phyloP scores from a whole-genome alignment of 2,888 invertebrate species.

The Oscheius sp. region DNA sequence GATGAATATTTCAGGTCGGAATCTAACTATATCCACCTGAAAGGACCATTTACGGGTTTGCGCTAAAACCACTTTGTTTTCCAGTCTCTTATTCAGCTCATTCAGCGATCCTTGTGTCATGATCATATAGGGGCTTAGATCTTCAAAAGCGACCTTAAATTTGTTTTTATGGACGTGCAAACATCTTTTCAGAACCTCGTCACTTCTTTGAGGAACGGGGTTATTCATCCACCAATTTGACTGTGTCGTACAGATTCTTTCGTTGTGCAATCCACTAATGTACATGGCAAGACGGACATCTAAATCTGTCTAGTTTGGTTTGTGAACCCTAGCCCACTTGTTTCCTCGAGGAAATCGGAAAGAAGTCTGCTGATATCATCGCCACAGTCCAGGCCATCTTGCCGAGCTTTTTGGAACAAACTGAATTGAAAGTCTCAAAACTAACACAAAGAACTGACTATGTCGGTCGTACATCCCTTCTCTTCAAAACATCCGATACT shows the following conservation, averaged over 20 bases:
- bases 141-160: slow-evolving; percentile 49
- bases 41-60: neutral
- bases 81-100: slow-evolving; percentile 47
- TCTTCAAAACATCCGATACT: slow-evolving; percentile 41
- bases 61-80: slow-evolving; percentile 33
- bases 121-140: slow-evolving; percentile 51
- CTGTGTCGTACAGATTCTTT: slow-evolving; percentile 42
- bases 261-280: slow-evolving; percentile 45
- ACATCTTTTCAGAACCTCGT: slow-evolving; percentile 39
- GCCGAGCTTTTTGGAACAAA: slow-evolving; percentile 46
- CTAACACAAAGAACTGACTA: slow-evolving; percentile 37
- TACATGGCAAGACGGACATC: slow-evolving; percentile 43
- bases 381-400: slow-evolving; percentile 57
- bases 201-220: slow-evolving; percentile 51
- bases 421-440: slow-evolving; percentile 36
- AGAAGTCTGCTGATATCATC: slow-evolving; percentile 45
- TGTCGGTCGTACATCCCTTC: slow-evolving; percentile 41
- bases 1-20: slow-evolving; percentile 53
- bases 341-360: slow-evolving; percentile 45
- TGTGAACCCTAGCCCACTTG: slow-evolving; percentile 18
- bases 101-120: slow-evolving; percentile 45
- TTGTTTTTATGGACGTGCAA: slow-evolving; percentile 13
- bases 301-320: slow-evolving; percentile 3
- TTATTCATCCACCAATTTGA: slow-evolving; percentile 51
- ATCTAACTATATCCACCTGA: slow-evolving; percentile 44